Evolutionary conservation across 2,888 invertebrate species (phyloP).

Genomic region (Drosophila macrospina): DNA sequence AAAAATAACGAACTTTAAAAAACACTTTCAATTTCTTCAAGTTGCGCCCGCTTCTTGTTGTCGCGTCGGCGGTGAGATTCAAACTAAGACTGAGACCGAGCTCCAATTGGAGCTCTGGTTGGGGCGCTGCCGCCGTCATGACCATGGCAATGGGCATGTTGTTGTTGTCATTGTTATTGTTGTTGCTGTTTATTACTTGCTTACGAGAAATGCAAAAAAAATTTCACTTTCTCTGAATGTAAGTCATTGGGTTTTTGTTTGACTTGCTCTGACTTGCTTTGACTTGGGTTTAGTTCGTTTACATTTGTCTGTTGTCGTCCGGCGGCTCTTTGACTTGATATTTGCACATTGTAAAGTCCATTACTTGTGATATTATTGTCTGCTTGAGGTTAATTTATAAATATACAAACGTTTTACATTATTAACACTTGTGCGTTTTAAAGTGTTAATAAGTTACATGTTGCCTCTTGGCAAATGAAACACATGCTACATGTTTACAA

Average conservation of each 20-base stretch:
- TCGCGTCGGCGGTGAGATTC: conserved; percentile 25
- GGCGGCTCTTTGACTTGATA: conserved; percentile 31
- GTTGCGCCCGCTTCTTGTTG: conserved; percentile 32
- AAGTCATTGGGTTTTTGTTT: conserved; percentile 73
- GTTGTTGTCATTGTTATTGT: conserved; percentile 35
- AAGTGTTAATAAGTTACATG: background rate
- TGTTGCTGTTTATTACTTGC: conserved; percentile 36
- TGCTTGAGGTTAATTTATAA: conserved; percentile 26
- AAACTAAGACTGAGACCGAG: conserved; percentile 34
- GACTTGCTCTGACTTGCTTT: conserved; percentile 22
- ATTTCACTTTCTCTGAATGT: conserved; percentile 81
- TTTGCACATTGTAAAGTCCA: conserved; percentile 38
- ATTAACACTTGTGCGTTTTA: background rate
- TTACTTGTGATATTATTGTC: conserved; percentile 33
- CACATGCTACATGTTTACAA: no score
- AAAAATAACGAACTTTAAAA: background rate
- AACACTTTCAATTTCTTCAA: conserved; percentile 73
- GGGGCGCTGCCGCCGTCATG: conserved; percentile 39
- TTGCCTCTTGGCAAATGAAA: no score
- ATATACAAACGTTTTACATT: conserved; percentile 5
- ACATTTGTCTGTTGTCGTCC: conserved; percentile 9
- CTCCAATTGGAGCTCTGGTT: conserved; percentile 30
- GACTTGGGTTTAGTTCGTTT: conserved; percentile 24
- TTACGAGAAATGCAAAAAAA: conserved; percentile 80
- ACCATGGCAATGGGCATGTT: conserved; percentile 56